Evolutionary conservation across 2,888 invertebrate genomes (phyloP).

Genomic region (Tinea semifulvella): DNA sequence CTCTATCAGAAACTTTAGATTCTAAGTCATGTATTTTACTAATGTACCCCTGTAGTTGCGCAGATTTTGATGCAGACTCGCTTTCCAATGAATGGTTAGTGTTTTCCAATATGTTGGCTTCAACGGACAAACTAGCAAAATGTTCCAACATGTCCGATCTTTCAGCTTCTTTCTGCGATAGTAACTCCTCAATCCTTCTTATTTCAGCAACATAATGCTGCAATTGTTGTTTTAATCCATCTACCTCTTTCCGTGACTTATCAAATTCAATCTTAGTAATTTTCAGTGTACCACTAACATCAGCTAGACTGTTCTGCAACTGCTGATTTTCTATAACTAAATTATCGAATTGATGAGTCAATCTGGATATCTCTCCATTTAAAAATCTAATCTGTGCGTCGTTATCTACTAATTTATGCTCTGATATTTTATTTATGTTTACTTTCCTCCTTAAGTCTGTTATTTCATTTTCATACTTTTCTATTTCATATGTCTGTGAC

Average conservation of each 20-base stretch:
- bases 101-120: conserved; percentile 79
- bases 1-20: conserved; percentile 63
- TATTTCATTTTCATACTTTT: conserved; percentile 61
- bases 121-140: conserved; percentile 78
- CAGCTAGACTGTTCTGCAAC: conserved; percentile 76
- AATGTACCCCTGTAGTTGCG: conserved; percentile 58
- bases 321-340: conserved; percentile 74
- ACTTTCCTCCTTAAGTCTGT: conserved; percentile 65
- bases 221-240: conserved; percentile 76
- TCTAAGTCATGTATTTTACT: conserved; percentile 69
- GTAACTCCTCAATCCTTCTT: conserved; percentile 78
- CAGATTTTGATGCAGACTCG: conserved; percentile 76
- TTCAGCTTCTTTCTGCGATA: conserved; percentile 79
- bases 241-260: conserved; percentile 74
- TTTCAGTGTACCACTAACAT: conserved; percentile 69
- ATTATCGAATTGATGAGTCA: conserved; percentile 65
- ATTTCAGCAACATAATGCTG: conserved; percentile 86
- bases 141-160: conserved; percentile 83
- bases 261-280: conserved; percentile 73
- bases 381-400: conserved; percentile 65
- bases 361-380: conserved; percentile 66
- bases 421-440: conserved; percentile 46
- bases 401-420: conserved; percentile 55
- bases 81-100: conserved; percentile 82
- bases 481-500: conserved; percentile 64